A percentile compares a stretch with the other conserved stretches of the same genome.
These are phyloP conservation scores for Microctonus aethiopoides DNA, from an alignment of 2,888 invertebrate genomes.

Conservation along the genomic window DNA sequence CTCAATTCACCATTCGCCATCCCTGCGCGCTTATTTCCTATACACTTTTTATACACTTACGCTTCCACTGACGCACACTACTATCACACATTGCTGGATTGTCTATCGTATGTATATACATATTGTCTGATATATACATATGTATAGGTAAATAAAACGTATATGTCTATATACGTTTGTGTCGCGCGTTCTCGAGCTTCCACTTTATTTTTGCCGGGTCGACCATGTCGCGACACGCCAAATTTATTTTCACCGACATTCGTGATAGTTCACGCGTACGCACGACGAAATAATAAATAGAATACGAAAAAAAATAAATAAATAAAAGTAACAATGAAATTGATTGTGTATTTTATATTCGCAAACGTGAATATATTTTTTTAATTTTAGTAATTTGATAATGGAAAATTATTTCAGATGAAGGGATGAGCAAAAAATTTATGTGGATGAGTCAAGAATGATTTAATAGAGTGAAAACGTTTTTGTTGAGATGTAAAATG, in stretches of 20 bases:
- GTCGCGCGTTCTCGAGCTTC: constrained; percentile 30
- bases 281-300: constrained; percentile 48
- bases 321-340: too few relatives aligned
- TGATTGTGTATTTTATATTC: too few relatives aligned
- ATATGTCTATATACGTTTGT: constrained; percentile 5
- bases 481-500: too few relatives aligned
- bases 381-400: too few relatives aligned
- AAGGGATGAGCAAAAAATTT: too few relatives aligned
- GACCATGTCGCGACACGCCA: constrained; percentile 45
- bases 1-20: not conserved
- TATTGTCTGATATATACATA: too few relatives aligned
- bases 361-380: too few relatives aligned
- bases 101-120: not conserved
- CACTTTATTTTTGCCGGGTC: constrained; percentile 53
- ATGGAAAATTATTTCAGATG: too few relatives aligned
- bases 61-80: not conserved
- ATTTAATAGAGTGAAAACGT: too few relatives aligned
- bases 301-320: constrained; percentile 32
- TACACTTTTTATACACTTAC: not conserved
- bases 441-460: too few relatives aligned
- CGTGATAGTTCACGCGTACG: constrained; percentile 20
- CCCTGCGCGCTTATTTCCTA: not conserved
- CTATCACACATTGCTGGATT: constrained; percentile 3
- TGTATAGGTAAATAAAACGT: not conserved
- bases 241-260: constrained; percentile 52